phyloP scores from a whole-genome alignment of 2,113 vertebrate genomes.

The Cephalopholis sonnerati region DNA sequence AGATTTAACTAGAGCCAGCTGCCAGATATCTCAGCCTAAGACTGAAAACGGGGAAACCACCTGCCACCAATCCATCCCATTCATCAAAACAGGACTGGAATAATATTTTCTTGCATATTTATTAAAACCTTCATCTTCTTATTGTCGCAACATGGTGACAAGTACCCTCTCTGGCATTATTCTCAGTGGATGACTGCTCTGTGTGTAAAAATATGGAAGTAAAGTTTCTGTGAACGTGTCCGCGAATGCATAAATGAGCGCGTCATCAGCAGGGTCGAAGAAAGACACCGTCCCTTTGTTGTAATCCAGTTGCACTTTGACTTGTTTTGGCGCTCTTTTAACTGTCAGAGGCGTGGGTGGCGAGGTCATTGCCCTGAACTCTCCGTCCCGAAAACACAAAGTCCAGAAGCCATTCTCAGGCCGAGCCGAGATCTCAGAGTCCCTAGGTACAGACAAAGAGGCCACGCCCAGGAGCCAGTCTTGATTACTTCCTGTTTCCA shows the following conservation, averaged over 20 bases:
- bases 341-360: constrained; percentile 68
- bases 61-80: not conserved
- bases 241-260: constrained; percentile 71
- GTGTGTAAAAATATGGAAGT: constrained; percentile 84
- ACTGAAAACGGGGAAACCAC: too few relatives aligned
- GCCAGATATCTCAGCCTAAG: too few relatives aligned
- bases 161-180: constrained; percentile 76
- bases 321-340: constrained; percentile 58
- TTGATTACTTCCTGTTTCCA: constrained; percentile 80
- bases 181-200: constrained; percentile 73
- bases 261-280: constrained; percentile 57
- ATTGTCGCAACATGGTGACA: constrained; percentile 66
- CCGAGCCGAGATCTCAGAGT: constrained; percentile 70
- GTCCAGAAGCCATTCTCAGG: constrained; percentile 87
- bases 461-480: constrained; percentile 85
- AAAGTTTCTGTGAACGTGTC: constrained; percentile 76
- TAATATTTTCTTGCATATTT: not conserved
- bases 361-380: constrained; percentile 80
- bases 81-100: not conserved
- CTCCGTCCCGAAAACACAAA: constrained; percentile 78
- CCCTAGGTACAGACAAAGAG: constrained; percentile 70
- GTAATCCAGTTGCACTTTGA: constrained; percentile 81
- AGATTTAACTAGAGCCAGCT: too few relatives aligned
- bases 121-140: not conserved
- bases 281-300: constrained; percentile 79